A percentile compares a stretch with the other conserved stretches of the same genome.
Conservation (phyloP, 1,140 invertebrate species). For the Brachionus plicatilis region DNA sequence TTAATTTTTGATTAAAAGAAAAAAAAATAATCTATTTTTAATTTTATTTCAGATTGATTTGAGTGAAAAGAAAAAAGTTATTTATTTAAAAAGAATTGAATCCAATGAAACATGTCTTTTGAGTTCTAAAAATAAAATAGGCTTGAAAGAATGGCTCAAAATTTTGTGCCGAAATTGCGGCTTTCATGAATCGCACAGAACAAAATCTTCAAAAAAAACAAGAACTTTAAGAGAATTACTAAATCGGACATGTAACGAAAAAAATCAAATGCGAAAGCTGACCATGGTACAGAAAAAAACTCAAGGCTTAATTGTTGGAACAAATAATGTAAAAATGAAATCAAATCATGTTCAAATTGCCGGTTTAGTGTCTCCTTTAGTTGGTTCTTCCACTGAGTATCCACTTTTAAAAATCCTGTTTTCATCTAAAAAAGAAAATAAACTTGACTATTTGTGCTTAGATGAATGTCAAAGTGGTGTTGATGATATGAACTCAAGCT, state of each 20-base stretch:
- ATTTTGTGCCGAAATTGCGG: neutral
- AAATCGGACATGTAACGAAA: neutral
- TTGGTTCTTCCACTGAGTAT: neutral
- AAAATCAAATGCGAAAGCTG: neutral
- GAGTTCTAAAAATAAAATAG: neutral
- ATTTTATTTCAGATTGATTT: neutral
- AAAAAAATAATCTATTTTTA: neutral
- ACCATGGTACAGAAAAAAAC: neutral
- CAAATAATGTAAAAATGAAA: neutral
- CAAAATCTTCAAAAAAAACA: neutral
- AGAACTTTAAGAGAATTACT: neutral
- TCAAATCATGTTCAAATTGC: neutral
- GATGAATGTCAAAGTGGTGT: neutral
- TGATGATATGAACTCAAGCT: neutral
- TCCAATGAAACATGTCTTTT: slow-evolving; percentile 9
- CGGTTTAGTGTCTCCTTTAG: neutral
- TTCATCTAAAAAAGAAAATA: neutral
- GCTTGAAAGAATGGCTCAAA: slow-evolving; percentile 19
- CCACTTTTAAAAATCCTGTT: neutral
- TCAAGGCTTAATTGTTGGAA: neutral
- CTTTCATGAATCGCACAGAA: neutral
- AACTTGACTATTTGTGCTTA: neutral
- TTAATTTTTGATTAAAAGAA: neutral
- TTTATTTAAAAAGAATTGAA: neutral
- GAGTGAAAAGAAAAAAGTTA: neutral